These are phyloP conservation scores for Pristis pectinata DNA, from an alignment of 2,797 vertebrate genomes.

Conservation along the genomic window DNA sequence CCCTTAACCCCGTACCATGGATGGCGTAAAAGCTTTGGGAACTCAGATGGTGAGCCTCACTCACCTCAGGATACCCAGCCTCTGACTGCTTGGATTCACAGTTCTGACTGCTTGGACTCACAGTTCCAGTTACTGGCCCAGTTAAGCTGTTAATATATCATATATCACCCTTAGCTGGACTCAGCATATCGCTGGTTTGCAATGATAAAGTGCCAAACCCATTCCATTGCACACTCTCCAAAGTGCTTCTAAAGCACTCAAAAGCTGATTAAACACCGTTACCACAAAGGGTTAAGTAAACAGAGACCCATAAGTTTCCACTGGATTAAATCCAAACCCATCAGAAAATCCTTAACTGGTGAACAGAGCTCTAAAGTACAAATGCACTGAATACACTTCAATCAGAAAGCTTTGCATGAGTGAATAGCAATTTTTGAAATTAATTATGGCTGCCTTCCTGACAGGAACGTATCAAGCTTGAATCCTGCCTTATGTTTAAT, in stretches of 20 bases:
- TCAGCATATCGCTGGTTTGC: not conserved
- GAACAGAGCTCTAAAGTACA: constrained; percentile 17
- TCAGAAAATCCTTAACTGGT: not conserved
- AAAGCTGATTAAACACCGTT: not conserved
- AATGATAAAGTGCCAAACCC: not conserved
- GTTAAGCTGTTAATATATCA: too few species aligned
- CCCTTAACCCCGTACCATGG: too few species aligned
- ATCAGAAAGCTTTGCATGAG: not conserved
- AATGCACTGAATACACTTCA: not conserved
- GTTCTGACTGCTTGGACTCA: too few species aligned
- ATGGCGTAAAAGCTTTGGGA: too few species aligned
- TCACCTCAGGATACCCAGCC: too few species aligned
- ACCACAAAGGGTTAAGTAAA: not conserved
- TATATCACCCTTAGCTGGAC: not conserved
- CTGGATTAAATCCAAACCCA: not conserved
- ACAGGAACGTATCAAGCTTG: not conserved
- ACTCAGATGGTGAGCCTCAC: too few species aligned
- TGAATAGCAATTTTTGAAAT: not conserved
- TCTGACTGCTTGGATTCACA: too few species aligned
- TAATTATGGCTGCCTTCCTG: not conserved
- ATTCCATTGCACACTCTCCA: not conserved
- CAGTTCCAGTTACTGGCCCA: too few species aligned
- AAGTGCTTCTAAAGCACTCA: not conserved
- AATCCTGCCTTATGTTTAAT: constrained; percentile 10
- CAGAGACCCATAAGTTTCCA: not conserved